Evolutionary conservation across 2,888 invertebrate genomes (phyloP).

Genomic region (Acronicta leporina): DNA sequence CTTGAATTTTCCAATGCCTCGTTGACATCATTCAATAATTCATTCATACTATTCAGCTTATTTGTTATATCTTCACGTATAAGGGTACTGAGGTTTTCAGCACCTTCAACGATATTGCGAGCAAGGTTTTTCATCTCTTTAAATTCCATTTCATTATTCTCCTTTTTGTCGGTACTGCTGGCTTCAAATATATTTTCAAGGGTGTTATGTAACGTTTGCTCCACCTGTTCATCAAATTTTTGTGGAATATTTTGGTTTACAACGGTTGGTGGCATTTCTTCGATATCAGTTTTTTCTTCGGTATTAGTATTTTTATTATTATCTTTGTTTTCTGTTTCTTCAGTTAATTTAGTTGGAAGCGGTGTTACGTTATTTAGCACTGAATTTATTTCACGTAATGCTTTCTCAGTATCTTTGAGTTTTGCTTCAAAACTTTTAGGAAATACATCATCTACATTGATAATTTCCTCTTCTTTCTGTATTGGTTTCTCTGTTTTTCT

Average conservation of each 20-base stretch:
- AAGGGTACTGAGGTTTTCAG: conserved; percentile 81
- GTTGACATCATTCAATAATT: conserved; percentile 83
- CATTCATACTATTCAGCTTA: conserved; percentile 85
- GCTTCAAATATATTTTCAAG: conserved; percentile 74
- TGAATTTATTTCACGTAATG: conserved; percentile 70
- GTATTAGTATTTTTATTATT: conserved; percentile 3
- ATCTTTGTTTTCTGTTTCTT: conserved; percentile 5
- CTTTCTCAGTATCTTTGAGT: conserved; percentile 75
- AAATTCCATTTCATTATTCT: conserved; percentile 76
- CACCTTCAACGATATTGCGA: conserved; percentile 80
- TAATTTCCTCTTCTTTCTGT: conserved; percentile 47
- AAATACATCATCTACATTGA: conserved; percentile 62
- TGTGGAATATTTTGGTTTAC: conserved; percentile 31
- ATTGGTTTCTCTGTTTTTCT: conserved; percentile 33
- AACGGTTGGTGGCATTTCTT: conserved; percentile 13
- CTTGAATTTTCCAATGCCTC: conserved; percentile 80
- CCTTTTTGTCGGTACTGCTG: conserved; percentile 64
- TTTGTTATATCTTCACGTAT: conserved; percentile 85
- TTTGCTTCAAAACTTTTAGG: conserved; percentile 73
- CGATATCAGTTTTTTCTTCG: conserved; percentile 9
- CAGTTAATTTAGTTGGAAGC: conserved; percentile 5
- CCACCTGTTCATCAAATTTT: conserved; percentile 72
- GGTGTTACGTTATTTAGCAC: conserved; percentile 62
- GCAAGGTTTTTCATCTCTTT: conserved; percentile 82
- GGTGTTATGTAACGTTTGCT: conserved; percentile 72